A percentile compares a stretch with the other conserved stretches of the same genome.
Evolutionary conservation across 2,797 vertebrate species (phyloP).

Genomic region (Peromyscus aztecus): DNA sequence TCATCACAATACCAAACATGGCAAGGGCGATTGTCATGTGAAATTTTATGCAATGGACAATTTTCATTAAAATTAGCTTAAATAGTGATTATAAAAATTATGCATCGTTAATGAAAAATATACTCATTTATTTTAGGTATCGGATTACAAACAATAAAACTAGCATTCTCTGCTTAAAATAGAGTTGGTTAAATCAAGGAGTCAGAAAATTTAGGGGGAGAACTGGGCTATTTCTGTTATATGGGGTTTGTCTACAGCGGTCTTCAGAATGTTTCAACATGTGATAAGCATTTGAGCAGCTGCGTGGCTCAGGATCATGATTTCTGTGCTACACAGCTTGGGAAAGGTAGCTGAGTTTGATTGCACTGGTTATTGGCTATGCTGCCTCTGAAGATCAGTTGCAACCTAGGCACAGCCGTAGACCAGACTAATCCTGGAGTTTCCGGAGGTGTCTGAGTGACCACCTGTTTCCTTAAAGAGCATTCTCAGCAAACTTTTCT

Average conservation of each 20-base stretch:
- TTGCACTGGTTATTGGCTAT: not conserved
- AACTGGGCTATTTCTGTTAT: not conserved
- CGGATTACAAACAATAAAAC: not conserved
- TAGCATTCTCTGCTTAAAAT: conserved; percentile 48
- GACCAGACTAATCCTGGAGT: not conserved
- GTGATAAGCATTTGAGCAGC: not conserved
- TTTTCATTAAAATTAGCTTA: conserved; percentile 31
- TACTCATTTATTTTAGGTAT: not conserved
- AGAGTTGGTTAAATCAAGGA: not conserved
- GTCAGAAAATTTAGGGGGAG: not conserved
- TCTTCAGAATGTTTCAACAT: not conserved
- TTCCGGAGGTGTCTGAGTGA: not conserved
- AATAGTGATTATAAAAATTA: not conserved
- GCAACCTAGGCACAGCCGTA: not conserved
- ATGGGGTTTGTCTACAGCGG: not conserved
- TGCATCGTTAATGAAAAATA: conserved; percentile 11
- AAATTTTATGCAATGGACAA: not conserved
- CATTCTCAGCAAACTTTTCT: not conserved
- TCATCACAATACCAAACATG: not conserved
- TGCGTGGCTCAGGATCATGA: not conserved
- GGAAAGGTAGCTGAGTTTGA: not conserved
- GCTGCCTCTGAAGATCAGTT: not conserved
- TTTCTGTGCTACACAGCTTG: not conserved
- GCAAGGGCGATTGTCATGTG: not conserved
- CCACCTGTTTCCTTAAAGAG: not conserved